These are phyloP conservation scores for Dipodomys stephensi DNA, from an alignment of 2,113 vertebrate genomes.

Conservation along the genomic window DNA sequence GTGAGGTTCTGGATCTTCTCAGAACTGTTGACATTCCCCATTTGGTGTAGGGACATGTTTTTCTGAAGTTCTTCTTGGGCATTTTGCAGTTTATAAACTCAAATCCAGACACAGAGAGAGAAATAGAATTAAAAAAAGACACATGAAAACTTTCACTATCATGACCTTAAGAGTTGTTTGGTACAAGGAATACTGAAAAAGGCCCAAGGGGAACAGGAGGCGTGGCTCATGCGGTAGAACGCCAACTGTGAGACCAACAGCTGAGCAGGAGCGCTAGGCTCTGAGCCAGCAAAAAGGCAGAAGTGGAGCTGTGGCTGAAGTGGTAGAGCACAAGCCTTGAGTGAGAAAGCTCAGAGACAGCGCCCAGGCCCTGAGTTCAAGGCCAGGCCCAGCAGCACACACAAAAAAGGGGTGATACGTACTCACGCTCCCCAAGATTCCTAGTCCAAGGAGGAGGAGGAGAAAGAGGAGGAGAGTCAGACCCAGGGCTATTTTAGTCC, in stretches of 20 bases:
- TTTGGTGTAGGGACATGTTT: slow-evolving; percentile 62
- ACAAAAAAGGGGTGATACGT: slow-evolving; percentile 45
- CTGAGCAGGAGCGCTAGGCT: too few relatives aligned
- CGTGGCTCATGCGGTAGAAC: too few relatives aligned
- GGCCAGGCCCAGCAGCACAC: too few relatives aligned
- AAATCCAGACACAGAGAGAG: background rate
- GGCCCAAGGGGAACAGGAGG: background rate
- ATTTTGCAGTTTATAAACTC: slow-evolving; percentile 57
- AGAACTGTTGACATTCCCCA: background rate
- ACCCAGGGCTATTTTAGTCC: background rate
- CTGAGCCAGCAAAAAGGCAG: too few relatives aligned
- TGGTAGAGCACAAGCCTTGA: too few relatives aligned
- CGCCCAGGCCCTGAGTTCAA: too few relatives aligned
- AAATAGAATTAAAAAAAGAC: background rate
- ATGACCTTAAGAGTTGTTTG: background rate
- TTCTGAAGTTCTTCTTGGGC: slow-evolving; percentile 65
- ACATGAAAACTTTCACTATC: background rate
- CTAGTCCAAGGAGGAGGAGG: slow-evolving; percentile 61
- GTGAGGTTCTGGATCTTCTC: slow-evolving; percentile 1
- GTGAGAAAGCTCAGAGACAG: too few relatives aligned
- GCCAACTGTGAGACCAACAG: too few relatives aligned
- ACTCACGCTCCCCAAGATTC: slow-evolving; percentile 62
- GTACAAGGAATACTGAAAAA: background rate
- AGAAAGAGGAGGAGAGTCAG: slow-evolving; percentile 58
- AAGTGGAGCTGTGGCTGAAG: too few relatives aligned